A percentile compares a stretch with the other conserved stretches of the same genome.
phyloP scores from a whole-genome alignment of 2,113 vertebrate genomes.

The Bambusicola thoracicus region DNA sequence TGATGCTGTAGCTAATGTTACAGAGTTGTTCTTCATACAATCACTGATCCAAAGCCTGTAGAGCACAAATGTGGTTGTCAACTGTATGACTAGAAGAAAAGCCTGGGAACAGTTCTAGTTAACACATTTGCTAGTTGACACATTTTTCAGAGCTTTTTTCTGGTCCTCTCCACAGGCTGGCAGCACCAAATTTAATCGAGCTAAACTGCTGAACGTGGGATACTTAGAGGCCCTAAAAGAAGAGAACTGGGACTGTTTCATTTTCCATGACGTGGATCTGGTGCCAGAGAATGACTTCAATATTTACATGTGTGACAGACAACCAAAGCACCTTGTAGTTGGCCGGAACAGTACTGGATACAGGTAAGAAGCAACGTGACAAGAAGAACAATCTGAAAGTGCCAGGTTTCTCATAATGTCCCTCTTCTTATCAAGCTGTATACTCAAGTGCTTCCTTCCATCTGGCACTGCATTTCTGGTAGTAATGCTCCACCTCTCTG shows the following conservation, averaged over 20 bases:
- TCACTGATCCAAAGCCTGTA: background rate
- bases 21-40: accelerated
- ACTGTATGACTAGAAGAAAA: accelerated
- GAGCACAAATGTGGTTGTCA: accelerated
- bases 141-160: slow-evolving; percentile 4
- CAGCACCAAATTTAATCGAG: slow-evolving; percentile 90
- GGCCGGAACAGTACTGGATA: slow-evolving; percentile 95
- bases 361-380: slow-evolving; percentile 80
- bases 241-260: slow-evolving; percentile 91
- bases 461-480: background rate
- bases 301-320: slow-evolving; percentile 87
- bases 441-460: background rate
- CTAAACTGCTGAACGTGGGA: slow-evolving; percentile 94
- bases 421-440: background rate
- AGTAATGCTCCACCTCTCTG: background rate
- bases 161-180: slow-evolving; percentile 81
- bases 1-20: background rate
- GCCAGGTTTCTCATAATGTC: background rate
- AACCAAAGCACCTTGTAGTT: slow-evolving; percentile 96
- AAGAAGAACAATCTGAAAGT: background rate
- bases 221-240: slow-evolving; percentile 95
- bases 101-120: background rate
- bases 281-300: slow-evolving; percentile 96
- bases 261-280: slow-evolving; percentile 97
- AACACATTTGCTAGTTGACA: background rate